Evolutionary conservation across 2,113 vertebrate species (phyloP).

Genomic region (Gymnobelideus leadbeateri): DNA sequence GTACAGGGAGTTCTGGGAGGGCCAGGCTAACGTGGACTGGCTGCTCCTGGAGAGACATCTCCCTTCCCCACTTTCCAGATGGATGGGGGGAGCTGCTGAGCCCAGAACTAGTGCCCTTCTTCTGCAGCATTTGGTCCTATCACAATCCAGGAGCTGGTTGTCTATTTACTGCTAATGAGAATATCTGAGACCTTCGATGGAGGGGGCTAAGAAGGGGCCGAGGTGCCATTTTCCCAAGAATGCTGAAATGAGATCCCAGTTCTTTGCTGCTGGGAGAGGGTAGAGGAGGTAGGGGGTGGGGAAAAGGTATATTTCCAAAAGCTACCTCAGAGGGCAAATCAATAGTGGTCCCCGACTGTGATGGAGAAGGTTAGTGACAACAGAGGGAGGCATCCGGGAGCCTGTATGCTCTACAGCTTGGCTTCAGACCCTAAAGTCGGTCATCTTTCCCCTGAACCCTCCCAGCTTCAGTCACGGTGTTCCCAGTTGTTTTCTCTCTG

Average conservation of each 20-base stretch:
- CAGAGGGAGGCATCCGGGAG: background rate
- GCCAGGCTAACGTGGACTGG: background rate
- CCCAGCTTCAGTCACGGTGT: background rate
- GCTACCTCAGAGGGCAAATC: background rate
- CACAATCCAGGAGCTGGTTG: background rate
- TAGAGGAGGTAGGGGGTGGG: too few species aligned
- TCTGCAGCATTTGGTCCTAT: background rate
- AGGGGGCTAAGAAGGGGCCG: background rate
- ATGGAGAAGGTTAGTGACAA: background rate
- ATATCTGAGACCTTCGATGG: background rate
- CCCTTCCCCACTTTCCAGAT: background rate
- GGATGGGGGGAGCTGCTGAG: background rate
- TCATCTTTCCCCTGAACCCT: conserved; percentile 12
- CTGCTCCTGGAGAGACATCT: background rate
- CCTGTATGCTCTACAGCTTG: background rate
- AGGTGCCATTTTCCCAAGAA: background rate
- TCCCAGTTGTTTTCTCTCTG: conserved; percentile 5
- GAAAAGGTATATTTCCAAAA: background rate
- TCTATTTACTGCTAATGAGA: background rate
- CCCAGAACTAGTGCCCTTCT: background rate
- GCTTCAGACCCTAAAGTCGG: background rate
- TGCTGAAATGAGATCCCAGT: background rate
- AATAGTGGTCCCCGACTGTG: background rate
- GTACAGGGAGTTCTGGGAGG: background rate
- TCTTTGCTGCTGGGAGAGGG: background rate